Percentiles rank a stretch among this genome's conserved stretches.
Evolutionary conservation across 1,140 invertebrate species (phyloP).

Genomic region (Andricus grossulariae): DNA sequence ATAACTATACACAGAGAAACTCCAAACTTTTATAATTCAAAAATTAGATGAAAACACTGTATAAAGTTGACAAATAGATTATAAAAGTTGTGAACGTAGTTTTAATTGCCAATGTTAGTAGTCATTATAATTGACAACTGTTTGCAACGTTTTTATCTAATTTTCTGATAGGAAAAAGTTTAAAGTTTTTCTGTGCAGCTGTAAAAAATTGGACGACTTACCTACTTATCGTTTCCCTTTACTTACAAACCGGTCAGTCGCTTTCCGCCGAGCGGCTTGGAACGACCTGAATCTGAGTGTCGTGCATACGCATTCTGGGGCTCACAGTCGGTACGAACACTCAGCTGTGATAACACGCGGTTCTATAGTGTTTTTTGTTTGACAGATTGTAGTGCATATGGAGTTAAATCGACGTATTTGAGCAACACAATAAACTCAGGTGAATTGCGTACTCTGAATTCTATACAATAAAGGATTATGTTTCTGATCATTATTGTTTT

Average conservation of each 20-base stretch:
- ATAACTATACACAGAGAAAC: too few species aligned
- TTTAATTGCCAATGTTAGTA: too few species aligned
- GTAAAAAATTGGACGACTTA: neutral
- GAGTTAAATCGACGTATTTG: neutral
- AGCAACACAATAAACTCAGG: neutral
- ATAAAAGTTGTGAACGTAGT: too few species aligned
- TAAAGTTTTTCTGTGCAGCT: too few species aligned
- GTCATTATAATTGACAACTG: too few species aligned
- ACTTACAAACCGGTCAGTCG: slow-evolving; percentile 8
- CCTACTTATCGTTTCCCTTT: slow-evolving; percentile 1
- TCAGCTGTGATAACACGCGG: neutral
- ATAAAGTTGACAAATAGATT: too few species aligned
- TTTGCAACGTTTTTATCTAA: too few species aligned
- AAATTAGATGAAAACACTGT: too few species aligned
- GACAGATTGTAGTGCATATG: slow-evolving; percentile 1
- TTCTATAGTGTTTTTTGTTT: neutral
- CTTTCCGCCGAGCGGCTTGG: neutral
- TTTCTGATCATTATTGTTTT: neutral
- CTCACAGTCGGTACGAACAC: neutral
- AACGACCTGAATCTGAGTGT: neutral
- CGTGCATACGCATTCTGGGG: neutral
- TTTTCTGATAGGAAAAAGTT: too few species aligned
- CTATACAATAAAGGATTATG: neutral
- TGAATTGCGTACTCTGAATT: neutral
- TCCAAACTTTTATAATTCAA: too few species aligned